Evolutionary conservation across 2,797 vertebrate genomes (phyloP), one percentile per base, ranked within the genome.

Genomic region (Scleropages formosus): DNA sequence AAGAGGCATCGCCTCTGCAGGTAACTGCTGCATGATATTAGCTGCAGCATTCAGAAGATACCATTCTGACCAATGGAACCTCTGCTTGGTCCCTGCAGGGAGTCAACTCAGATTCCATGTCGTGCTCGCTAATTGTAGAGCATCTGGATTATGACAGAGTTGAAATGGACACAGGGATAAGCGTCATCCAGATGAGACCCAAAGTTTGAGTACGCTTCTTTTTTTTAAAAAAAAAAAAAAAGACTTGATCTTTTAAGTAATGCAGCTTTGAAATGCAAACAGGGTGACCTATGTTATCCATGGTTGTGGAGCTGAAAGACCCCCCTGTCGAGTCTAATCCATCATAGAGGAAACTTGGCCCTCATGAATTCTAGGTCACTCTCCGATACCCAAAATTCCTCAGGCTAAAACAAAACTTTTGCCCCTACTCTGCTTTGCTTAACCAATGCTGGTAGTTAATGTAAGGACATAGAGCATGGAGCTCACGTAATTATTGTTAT

Each of bases 361-460:
- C 18, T 18, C 18, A 18, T 9, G 18, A 61, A n/a, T 61, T 61
- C 8, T 46, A 56, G 67, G 67, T 70, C 67, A 70, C 46, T 56
- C 22, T 7, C 47, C 46, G 53, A 70, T 70, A 26, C 27, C 47
- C 51, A 56, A 26, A 31, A 24, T 53, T 69, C 47, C 47, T 69
- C 67, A 6, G 15, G 68, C 22, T 70, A 56, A 70, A 70, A 53
- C 49, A 49, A 68, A 22, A 70, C 53, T 70, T 70, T 18, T 26
- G 49, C 22, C 24, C 47, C 53, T 46, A 49, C 68, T 31, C 47
- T 58, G 47, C 51, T 56, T 56, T 53, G 11, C 26, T 11, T 56
- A 49, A 70, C 24, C 49, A 26, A 15, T 18, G 24, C 49, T 24
- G 15, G 15, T 51, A 53, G 67, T 69, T 53, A 31, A 27, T 56